These are phyloP conservation scores for Reinhardtius hippoglossoides DNA, from an alignment of 2,113 vertebrate species.

Conservation along the genomic window DNA sequence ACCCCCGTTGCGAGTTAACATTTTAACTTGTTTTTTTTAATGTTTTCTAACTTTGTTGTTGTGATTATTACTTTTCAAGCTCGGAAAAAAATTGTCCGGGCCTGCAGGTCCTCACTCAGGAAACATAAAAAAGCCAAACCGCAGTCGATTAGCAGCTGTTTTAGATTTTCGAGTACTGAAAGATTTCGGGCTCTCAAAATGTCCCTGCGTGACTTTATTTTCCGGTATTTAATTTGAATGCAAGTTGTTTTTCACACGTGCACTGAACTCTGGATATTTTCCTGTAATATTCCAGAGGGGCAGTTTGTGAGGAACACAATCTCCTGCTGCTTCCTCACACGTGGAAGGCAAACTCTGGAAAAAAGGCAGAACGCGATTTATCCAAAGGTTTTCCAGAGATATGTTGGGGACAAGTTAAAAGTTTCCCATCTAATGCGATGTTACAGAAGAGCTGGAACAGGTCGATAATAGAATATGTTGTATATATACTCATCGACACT, in stretches of 20 bases:
- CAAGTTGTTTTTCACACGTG: slow-evolving; percentile 35
- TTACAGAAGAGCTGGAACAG: neutral
- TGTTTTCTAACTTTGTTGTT: slow-evolving; percentile 33
- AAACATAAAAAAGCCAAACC: slow-evolving; percentile 40
- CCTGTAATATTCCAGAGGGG: neutral
- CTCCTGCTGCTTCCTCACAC: no score
- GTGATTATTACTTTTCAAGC: slow-evolving; percentile 34
- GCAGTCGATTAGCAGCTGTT: slow-evolving; percentile 68
- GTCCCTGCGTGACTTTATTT: slow-evolving; percentile 60
- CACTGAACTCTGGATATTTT: neutral
- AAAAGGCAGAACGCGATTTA: no score
- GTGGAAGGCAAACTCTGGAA: no score
- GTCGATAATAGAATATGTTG: neutral
- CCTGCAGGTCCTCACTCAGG: slow-evolving; percentile 25
- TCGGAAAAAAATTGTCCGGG: slow-evolving; percentile 21
- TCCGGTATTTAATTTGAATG: slow-evolving; percentile 42
- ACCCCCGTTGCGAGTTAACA: slow-evolving; percentile 17
- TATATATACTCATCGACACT: neutral
- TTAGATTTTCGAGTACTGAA: slow-evolving; percentile 59
- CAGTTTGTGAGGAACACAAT: no score
- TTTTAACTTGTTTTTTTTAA: slow-evolving; percentile 16
- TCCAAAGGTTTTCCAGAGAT: no score
- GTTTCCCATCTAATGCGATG: neutral
- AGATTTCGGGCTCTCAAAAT: slow-evolving; percentile 70
- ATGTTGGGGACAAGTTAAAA: no score